Evolutionary conservation across 1,140 invertebrate species (phyloP).

Genomic region (Helicorthomorpha holstii): DNA sequence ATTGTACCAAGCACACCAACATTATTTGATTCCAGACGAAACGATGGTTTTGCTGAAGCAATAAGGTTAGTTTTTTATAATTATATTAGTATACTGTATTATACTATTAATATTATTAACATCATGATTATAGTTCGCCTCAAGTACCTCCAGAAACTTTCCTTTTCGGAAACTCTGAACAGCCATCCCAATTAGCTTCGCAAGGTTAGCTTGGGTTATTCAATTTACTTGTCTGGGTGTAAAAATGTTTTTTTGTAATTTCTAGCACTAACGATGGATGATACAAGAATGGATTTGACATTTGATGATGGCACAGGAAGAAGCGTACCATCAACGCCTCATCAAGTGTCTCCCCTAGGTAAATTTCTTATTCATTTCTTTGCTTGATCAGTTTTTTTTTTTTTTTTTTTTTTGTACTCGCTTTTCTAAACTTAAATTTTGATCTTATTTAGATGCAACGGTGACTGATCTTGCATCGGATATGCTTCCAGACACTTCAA

Average conservation of each 20-base stretch:
- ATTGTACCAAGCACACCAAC: constrained; percentile 83
- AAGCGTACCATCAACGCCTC: constrained; percentile 50
- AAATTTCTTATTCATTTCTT: too few relatives aligned
- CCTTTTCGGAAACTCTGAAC: constrained; percentile 14
- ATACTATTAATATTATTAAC: constrained; percentile 13
- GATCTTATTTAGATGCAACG: not conserved
- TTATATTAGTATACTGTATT: constrained; percentile 35
- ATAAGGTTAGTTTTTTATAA: constrained; percentile 73
- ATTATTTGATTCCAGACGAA: constrained; percentile 58
- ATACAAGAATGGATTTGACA: constrained; percentile 52
- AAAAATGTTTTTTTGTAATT: not conserved
- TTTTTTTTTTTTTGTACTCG: too few relatives aligned
- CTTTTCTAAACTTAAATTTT: too few relatives aligned
- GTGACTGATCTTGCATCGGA: not conserved
- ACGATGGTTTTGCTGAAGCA: constrained; percentile 78
- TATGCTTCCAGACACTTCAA: not conserved
- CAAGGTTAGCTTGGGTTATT: constrained; percentile 28
- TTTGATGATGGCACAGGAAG: constrained; percentile 46
- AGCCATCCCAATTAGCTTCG: constrained; percentile 30
- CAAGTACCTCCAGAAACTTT: constrained; percentile 6
- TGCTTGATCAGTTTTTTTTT: too few relatives aligned
- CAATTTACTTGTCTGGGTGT: not conserved
- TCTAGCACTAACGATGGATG: constrained; percentile 40
- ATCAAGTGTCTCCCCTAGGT: constrained; percentile 46
- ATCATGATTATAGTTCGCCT: constrained; percentile 8